A percentile compares a stretch with the other conserved stretches of the same genome.
Conservation (phyloP, 2,797 vertebrate genomes). For the Leptatherina wallacei region DNA sequence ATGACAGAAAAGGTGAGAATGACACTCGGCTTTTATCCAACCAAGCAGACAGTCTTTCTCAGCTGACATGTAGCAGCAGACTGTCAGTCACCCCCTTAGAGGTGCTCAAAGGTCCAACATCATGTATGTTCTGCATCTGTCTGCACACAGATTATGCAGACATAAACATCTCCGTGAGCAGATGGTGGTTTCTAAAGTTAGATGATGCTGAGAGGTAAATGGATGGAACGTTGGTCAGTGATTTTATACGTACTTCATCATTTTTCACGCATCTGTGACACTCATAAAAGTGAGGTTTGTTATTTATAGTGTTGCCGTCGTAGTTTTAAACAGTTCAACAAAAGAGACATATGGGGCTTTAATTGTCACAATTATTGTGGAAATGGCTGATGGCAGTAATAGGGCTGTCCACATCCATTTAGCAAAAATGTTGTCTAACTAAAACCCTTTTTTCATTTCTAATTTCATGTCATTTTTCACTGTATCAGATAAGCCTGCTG, state of each 20-base stretch:
- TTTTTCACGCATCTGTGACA: not conserved
- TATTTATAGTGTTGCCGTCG: not conserved
- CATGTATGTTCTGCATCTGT: not conserved
- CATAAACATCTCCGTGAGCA: not conserved
- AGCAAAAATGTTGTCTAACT: not conserved
- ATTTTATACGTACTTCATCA: not conserved
- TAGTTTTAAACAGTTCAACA: not conserved
- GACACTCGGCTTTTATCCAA: constrained; percentile 39
- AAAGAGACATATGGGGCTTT: not conserved
- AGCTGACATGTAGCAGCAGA: constrained; percentile 42
- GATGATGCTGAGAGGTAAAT: not conserved
- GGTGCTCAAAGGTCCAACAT: constrained; percentile 27
- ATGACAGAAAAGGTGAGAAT: constrained; percentile 68
- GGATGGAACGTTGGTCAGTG: not conserved
- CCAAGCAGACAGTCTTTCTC: constrained; percentile 38
- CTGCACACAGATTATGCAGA: not conserved
- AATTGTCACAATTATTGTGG: not conserved
- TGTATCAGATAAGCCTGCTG: not conserved
- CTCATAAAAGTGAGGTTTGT: not conserved
- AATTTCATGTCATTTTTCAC: not conserved
- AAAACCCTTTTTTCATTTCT: not conserved
- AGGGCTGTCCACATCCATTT: not conserved
- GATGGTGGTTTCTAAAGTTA: not conserved
- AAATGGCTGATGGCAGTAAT: not conserved
- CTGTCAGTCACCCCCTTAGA: constrained; percentile 44